These are phyloP conservation scores for Perccottus glenii DNA, from an alignment of 2,113 vertebrate genomes.

Conservation along the genomic window DNA sequence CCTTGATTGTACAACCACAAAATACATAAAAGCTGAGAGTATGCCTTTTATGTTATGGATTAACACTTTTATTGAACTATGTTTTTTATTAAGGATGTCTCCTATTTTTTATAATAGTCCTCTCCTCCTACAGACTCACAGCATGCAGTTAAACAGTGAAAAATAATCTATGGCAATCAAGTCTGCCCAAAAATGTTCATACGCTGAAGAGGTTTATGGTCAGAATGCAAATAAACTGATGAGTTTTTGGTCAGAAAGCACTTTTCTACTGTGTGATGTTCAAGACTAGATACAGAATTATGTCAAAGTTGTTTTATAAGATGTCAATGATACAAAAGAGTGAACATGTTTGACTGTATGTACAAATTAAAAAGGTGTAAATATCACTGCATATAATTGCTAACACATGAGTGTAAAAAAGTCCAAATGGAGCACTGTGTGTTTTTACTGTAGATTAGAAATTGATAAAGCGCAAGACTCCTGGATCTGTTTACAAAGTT, in stretches of 20 bases:
- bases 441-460: slow-evolving; percentile 66
- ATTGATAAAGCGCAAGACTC: slow-evolving; percentile 41
- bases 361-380: slow-evolving; percentile 75
- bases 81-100: slow-evolving; percentile 47
- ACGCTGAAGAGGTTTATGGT: slow-evolving; percentile 45
- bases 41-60: slow-evolving; percentile 28
- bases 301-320: slow-evolving; percentile 73
- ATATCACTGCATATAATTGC: slow-evolving; percentile 78
- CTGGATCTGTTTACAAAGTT: slow-evolving; percentile 38
- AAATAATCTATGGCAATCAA: slow-evolving; percentile 30
- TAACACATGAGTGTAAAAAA: slow-evolving; percentile 46
- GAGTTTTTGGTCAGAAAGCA: slow-evolving; percentile 73
- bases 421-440: slow-evolving; percentile 62
- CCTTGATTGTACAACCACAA: slow-evolving; percentile 70
- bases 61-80: slow-evolving; percentile 29
- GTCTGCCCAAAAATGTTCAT: slow-evolving; percentile 42
- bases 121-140: slow-evolving; percentile 15
- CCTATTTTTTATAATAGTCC: slow-evolving; percentile 32
- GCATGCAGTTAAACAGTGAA: slow-evolving; percentile 35
- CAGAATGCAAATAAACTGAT: slow-evolving; percentile 57
- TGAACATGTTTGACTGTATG: slow-evolving; percentile 70
- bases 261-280: slow-evolving; percentile 79
- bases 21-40: slow-evolving; percentile 44
- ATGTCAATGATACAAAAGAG: slow-evolving; percentile 60
- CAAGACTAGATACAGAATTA: slow-evolving; percentile 64